Evolutionary conservation across 2,888 invertebrate species (phyloP).

Genomic region (Calephelis perditalis): DNA sequence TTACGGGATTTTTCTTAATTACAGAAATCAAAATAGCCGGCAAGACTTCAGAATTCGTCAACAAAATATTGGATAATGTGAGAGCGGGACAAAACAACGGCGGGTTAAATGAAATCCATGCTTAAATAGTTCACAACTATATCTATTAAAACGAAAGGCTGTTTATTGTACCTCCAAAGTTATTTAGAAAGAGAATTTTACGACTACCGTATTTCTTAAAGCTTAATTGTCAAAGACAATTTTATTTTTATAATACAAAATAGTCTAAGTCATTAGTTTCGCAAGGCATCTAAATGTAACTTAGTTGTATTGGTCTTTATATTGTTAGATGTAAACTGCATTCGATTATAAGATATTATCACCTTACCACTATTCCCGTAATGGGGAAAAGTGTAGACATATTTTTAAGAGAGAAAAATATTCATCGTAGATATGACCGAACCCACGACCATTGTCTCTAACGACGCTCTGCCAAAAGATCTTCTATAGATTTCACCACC

Average conservation of each 20-base stretch:
- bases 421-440: not conserved
- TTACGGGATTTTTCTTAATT: slow-evolving; percentile 41
- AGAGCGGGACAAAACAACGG: slow-evolving; percentile 87
- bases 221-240: slow-evolving; percentile 68
- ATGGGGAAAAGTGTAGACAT: not conserved
- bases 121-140: slow-evolving; percentile 31
- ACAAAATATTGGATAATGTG: slow-evolving; percentile 92
- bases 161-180: slow-evolving; percentile 77
- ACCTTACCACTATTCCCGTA: no score
- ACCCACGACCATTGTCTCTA: not conserved
- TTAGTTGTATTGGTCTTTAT: slow-evolving; percentile 17
- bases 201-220: slow-evolving; percentile 57
- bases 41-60: slow-evolving; percentile 95
- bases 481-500: no score
- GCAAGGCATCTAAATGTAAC: slow-evolving; percentile 55
- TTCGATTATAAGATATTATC: slow-evolving; percentile 10
- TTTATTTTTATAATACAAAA: slow-evolving; percentile 65
- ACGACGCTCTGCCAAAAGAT: no score
- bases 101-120: slow-evolving; percentile 85
- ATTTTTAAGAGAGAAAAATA: no score
- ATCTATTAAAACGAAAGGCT: slow-evolving; percentile 67
- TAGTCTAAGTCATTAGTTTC: slow-evolving; percentile 60
- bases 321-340: no score
- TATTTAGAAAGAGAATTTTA: slow-evolving; percentile 61
- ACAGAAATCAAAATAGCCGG: slow-evolving; percentile 93